Evolutionary conservation across 2,797 vertebrate species (phyloP), one percentile per base, ranked within the genome.

Genomic region (Acrocephalus scirpaceus): DNA sequence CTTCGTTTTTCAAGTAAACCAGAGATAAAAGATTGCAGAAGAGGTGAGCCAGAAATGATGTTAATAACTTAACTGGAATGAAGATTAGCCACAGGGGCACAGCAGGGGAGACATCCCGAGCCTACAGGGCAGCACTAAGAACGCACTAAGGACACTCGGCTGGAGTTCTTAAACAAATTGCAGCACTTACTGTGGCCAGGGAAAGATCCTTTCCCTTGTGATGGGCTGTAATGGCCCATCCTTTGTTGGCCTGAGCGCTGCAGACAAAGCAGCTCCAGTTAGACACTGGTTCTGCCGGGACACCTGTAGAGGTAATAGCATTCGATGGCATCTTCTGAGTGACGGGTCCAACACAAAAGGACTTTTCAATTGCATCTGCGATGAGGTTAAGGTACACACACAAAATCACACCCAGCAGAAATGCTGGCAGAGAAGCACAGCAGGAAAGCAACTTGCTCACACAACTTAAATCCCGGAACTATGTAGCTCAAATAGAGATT

Each of bases 151-250:
- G 84, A 69, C 38, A 64, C 71, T 88, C 79, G 1, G 75, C 8
- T 64, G 72, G n/a, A 50, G 65, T 86, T 95, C 88, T 95, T 74
- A 65, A 92, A 95, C 74, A 91, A 95, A 94, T 86, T 95, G 74
- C 16, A 21, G 25, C 93, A 67, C 93, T 94, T 87, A 81, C 16
- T 13, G 85, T 54, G 61, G 9, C 16, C 67, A 16, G 60, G 38
- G 54, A 71, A 88, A 90, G 77, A 78, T 93, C 61, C 36, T 92
- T 89, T 93, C 86, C 23, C 18, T 2, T 17, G 8, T 71, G 95
- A 92, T 60, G 38, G 77, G n/a, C 88, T 85, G 51, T 67, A 96
- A 95, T 91, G 75, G 44, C 34, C 61, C 34, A 36, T 81, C 60
- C 86, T 95, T 94, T 88, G 92, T 94, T 72, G 69, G 32, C 27